These are phyloP conservation scores for Torymus texanus DNA, from an alignment of 2,888 invertebrate species.

Conservation along the genomic window DNA sequence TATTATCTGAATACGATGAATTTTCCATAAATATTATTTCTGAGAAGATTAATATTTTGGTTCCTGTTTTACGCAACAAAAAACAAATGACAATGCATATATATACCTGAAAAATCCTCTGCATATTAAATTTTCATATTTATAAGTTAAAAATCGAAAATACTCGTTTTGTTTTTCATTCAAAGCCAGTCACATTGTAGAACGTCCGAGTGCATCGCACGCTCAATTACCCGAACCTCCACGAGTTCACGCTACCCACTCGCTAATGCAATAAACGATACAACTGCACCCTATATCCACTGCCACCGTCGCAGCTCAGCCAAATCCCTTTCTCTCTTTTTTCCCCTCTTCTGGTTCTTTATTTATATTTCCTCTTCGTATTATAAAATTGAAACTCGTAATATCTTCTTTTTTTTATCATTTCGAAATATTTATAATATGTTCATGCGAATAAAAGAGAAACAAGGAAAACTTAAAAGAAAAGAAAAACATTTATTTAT, in stretches of 20 bases:
- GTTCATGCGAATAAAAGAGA: too few species aligned
- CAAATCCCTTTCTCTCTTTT: neutral
- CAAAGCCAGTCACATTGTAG: slow-evolving; percentile 16
- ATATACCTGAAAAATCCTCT: too few species aligned
- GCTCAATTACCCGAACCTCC: slow-evolving; percentile 49
- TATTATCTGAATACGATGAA: too few species aligned
- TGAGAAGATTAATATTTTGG: too few species aligned
- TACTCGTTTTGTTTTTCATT: neutral
- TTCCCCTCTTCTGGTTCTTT: neutral
- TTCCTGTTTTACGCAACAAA: too few species aligned
- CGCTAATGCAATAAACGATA: slow-evolving; percentile 51
- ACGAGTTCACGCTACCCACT: slow-evolving; percentile 43
- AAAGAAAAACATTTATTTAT: too few species aligned
- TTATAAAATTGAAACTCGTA: neutral
- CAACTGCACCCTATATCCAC: slow-evolving; percentile 32
- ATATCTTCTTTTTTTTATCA: too few species aligned
- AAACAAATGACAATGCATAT: too few species aligned
- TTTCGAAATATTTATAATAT: too few species aligned
- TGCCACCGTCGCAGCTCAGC: neutral
- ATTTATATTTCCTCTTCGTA: slow-evolving; percentile 1
- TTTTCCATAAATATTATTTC: too few species aligned
- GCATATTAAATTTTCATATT: too few species aligned
- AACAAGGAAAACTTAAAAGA: too few species aligned
- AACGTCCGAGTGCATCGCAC: slow-evolving; percentile 47
- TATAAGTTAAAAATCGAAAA: slow-evolving; percentile 26